Evolutionary conservation across 2,888 invertebrate genomes (phyloP).

Genomic region (Luperina nickerlii): DNA sequence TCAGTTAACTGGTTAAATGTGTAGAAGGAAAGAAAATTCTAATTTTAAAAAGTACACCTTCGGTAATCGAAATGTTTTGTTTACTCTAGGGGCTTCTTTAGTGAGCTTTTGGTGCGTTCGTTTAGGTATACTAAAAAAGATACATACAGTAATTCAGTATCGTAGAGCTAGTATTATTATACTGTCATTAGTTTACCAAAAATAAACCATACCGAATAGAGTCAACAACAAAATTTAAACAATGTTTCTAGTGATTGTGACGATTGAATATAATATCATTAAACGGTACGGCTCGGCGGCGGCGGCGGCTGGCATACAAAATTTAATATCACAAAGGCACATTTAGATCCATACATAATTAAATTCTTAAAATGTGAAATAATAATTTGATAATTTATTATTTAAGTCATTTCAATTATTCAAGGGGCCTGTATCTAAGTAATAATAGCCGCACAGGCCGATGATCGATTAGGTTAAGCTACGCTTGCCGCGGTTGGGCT

Average conservation of each 20-base stretch:
- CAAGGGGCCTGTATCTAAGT: neutral
- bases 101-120: neutral
- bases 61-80: neutral
- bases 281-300: neutral
- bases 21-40: slow-evolving; percentile 14
- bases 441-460: neutral
- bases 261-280: neutral
- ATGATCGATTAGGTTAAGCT: neutral
- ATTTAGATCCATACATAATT: neutral
- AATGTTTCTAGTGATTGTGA: neutral
- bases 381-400: neutral
- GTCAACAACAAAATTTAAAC: neutral
- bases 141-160: neutral
- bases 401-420: neutral
- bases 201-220: neutral
- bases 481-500: neutral
- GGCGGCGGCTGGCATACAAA: neutral
- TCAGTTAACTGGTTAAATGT: slow-evolving; percentile 70
- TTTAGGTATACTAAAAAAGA: neutral
- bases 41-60: slow-evolving; percentile 17
- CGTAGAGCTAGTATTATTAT: neutral
- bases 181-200: neutral
- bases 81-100: neutral
- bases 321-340: neutral
- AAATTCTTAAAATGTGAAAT: too few species aligned